Conservation (phyloP, 1,140 invertebrate species). For the Drosophila varians region DNA sequence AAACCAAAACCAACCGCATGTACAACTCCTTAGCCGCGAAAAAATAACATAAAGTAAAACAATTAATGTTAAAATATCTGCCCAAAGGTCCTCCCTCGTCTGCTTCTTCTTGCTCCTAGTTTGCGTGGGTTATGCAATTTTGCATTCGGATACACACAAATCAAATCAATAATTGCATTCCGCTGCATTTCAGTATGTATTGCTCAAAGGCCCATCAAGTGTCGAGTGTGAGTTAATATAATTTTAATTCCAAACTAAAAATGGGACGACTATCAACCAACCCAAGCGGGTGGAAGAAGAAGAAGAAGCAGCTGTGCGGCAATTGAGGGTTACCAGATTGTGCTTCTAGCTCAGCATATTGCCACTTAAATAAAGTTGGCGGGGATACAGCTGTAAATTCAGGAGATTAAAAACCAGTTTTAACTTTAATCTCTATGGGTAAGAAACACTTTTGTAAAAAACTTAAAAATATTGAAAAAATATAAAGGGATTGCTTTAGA, state of each 20-base stretch:
- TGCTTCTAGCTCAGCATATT: not conserved
- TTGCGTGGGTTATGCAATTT: conserved; percentile 48
- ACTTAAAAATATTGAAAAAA: not conserved
- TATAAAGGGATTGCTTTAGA: too few relatives aligned
- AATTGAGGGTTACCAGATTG: conserved; percentile 20
- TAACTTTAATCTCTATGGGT: conserved; percentile 2
- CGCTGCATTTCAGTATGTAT: conserved; percentile 51
- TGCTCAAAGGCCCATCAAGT: conserved; percentile 22
- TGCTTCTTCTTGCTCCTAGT: conserved; percentile 20
- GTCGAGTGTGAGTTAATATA: conserved; percentile 54
- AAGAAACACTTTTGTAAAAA: not conserved
- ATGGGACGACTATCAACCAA: conserved; percentile 30
- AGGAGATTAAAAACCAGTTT: conserved; percentile 24
- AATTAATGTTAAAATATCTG: conserved; percentile 33
- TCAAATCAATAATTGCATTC: conserved; percentile 49
- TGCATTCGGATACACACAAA: conserved; percentile 34
- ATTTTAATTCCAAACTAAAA: conserved; percentile 60
- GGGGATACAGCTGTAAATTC: conserved; percentile 7
- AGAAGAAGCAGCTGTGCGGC: conserved; percentile 31
- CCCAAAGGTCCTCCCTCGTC: conserved; percentile 8
- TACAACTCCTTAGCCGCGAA: conserved; percentile 11
- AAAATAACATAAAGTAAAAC: not conserved
- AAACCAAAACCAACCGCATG: conserved; percentile 37
- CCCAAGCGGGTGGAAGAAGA: conserved; percentile 45
- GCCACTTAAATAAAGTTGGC: conserved; percentile 8